Evolutionary conservation across 2,888 invertebrate species (phyloP).

Genomic region (Pammene fasciana): DNA sequence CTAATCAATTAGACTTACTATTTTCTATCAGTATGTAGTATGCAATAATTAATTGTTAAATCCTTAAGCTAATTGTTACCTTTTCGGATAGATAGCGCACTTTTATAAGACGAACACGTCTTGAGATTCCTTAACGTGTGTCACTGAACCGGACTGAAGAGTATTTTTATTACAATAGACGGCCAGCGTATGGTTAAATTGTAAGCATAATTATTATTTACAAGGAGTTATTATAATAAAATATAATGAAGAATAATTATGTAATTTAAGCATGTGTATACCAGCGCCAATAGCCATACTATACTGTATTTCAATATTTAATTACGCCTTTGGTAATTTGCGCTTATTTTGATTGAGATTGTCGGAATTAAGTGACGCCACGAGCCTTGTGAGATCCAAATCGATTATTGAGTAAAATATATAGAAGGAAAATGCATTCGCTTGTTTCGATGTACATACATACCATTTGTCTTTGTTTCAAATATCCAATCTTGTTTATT

Average conservation of each 20-base stretch:
- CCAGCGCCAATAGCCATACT: conserved; percentile 3
- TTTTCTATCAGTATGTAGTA: conserved; percentile 36
- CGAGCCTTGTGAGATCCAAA: neutral
- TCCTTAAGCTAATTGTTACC: conserved; percentile 35
- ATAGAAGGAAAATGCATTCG: conserved; percentile 4
- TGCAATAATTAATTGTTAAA: conserved; percentile 37
- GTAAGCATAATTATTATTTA: conserved; percentile 23
- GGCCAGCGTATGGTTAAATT: conserved; percentile 13
- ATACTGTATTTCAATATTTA: neutral
- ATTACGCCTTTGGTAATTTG: neutral
- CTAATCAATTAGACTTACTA: conserved; percentile 31
- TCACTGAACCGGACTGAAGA: conserved; percentile 11
- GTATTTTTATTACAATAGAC: conserved; percentile 19
- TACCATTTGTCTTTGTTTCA: conserved; percentile 8
- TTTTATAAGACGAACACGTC: neutral
- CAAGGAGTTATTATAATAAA: conserved; percentile 17
- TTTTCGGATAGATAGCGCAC: conserved; percentile 20
- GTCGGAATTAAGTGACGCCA: neutral
- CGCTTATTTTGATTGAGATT: conserved; percentile 15
- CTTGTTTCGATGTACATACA: neutral
- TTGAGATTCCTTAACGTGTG: conserved; percentile 5
- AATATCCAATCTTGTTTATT: conserved; percentile 9
- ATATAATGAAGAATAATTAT: conserved; percentile 26
- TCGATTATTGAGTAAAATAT: neutral
- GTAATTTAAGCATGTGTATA: conserved; percentile 30